phyloP scores from a whole-genome alignment of 2,888 invertebrate species.

The Xestobium rufovillosum region DNA sequence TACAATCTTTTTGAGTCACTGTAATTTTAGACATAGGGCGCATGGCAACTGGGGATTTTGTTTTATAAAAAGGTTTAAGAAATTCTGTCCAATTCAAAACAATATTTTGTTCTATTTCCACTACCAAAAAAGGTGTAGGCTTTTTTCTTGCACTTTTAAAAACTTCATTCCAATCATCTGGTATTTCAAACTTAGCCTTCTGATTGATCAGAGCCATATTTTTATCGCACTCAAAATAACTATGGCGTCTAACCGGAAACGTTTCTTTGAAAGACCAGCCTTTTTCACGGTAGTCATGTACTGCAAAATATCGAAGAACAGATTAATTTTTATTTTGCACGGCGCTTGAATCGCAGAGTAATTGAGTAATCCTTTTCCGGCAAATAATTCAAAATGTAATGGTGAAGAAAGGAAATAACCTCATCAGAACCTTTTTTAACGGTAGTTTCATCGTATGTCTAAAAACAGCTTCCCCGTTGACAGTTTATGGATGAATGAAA shows the following conservation, averaged over 20 bases:
- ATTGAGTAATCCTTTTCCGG: background rate
- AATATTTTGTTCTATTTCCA: conserved; percentile 1
- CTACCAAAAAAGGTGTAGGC: background rate
- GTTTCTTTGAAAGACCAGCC: conserved; percentile 20
- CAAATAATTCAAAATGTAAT: background rate
- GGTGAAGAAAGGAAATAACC: conserved; percentile 1
- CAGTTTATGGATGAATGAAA: too few species aligned
- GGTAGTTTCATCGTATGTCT: background rate
- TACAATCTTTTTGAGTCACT: too few species aligned
- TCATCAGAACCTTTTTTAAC: too few species aligned
- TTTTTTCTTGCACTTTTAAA: background rate
- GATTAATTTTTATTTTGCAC: conserved; percentile 29
- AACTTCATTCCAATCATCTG: background rate
- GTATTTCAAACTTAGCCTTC: background rate
- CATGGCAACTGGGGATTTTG: too few species aligned
- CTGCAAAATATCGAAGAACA: too few species aligned
- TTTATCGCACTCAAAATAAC: conserved; percentile 25
- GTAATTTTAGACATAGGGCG: too few species aligned
- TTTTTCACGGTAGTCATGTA: conserved; percentile 16
- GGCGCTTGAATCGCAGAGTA: background rate
- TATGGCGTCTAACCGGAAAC: conserved; percentile 24
- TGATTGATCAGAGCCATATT: conserved; percentile 21
- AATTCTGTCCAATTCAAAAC: conserved; percentile 4
- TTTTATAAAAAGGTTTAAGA: too few species aligned
- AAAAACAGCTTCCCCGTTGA: too few species aligned